Conservation (phyloP, 2,888 invertebrate genomes). For the Germaria angustata region DNA sequence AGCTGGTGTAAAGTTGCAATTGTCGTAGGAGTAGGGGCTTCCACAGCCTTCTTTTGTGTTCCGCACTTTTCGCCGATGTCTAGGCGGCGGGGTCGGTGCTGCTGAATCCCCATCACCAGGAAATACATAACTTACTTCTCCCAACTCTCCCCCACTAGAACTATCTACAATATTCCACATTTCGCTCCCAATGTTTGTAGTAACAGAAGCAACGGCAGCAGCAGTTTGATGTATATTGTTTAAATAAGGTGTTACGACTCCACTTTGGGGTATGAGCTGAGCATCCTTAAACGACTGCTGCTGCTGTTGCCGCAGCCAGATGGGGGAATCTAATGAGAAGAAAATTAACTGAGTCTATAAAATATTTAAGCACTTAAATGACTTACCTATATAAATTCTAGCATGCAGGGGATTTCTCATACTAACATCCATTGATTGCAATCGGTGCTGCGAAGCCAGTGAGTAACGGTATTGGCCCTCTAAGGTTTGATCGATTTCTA, state of each 20-base stretch:
- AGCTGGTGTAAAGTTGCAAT: constrained; percentile 76
- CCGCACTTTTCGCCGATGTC: constrained; percentile 37
- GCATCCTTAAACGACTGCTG: constrained; percentile 74
- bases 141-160: constrained; percentile 78
- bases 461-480: constrained; percentile 80
- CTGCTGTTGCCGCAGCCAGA: constrained; percentile 82
- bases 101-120: constrained; percentile 68
- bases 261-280: constrained; percentile 72
- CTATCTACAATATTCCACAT: constrained; percentile 82
- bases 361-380: constrained; percentile 51
- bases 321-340: constrained; percentile 81
- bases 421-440: constrained; percentile 81
- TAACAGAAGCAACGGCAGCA: constrained; percentile 78
- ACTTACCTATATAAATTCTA: constrained; percentile 81
- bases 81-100: constrained; percentile 65
- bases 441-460: constrained; percentile 78
- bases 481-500: constrained; percentile 82
- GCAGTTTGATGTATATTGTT: constrained; percentile 79
- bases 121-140: constrained; percentile 73
- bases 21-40: constrained; percentile 75
- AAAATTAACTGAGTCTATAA: neutral
- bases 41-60: constrained; percentile 69
- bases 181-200: constrained; percentile 79
- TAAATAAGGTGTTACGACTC: constrained; percentile 74
- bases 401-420: constrained; percentile 81